These are phyloP conservation scores for Imbricaverruca yamaguchii DNA, from an alignment of 2,888 invertebrate genomes.

Conservation along the genomic window DNA sequence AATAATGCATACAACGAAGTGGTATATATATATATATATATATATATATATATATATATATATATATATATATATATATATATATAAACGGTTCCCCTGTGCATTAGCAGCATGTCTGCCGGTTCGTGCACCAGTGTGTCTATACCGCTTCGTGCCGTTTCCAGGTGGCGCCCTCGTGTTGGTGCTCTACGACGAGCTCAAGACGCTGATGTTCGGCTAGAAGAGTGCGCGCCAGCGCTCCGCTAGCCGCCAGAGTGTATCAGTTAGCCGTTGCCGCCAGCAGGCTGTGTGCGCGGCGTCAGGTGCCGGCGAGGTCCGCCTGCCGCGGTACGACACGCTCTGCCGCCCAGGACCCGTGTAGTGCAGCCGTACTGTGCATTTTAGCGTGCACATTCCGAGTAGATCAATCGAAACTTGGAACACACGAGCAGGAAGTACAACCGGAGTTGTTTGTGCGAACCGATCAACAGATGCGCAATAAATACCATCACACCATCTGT, in stretches of 20 bases:
- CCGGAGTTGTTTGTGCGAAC: not conserved
- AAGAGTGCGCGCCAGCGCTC: not conserved
- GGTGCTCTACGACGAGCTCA: slow-evolving; percentile 84
- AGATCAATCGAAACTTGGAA: not conserved
- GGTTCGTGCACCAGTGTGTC: too few relatives aligned
- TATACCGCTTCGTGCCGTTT: not conserved
- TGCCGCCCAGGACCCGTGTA: too few relatives aligned
- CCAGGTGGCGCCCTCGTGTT: slow-evolving; percentile 73
- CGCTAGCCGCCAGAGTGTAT: not conserved
- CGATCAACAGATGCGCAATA: not conserved
- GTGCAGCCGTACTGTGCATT: not conserved
- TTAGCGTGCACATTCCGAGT: not conserved
- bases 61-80: too few relatives aligned
- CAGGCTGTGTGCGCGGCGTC: not conserved
- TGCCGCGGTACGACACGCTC: too few relatives aligned
- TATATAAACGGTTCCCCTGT: too few relatives aligned
- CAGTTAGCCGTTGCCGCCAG: not conserved
- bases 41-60: too few relatives aligned
- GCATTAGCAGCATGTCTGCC: too few relatives aligned
- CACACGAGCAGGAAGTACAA: too few relatives aligned
- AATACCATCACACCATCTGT: not conserved
- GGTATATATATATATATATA: too few relatives aligned
- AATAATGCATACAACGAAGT: too few relatives aligned
- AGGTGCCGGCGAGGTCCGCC: too few relatives aligned
- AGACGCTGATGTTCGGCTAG: slow-evolving; percentile 32